Evolutionary conservation across 2,888 invertebrate genomes (phyloP), one percentile per base, ranked within the genome.

Genomic region (Tricholauxania praeusta): DNA sequence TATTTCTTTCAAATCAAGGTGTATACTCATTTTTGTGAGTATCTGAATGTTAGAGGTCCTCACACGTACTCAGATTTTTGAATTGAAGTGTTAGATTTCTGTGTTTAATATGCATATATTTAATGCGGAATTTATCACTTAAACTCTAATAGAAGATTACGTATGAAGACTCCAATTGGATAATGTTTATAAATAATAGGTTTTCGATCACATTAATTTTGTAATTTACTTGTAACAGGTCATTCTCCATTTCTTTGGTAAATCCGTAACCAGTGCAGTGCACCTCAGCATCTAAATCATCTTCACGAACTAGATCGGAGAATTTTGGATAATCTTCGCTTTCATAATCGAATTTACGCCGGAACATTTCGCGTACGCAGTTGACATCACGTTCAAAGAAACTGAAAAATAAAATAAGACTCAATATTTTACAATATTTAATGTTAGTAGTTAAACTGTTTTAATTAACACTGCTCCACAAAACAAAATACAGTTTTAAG

Each of bases 351-450:
- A 97, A 99, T 66, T 96, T 91, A 82, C 93, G 93, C 81, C 92
- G 93, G 88, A 99, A 99, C 89, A 97, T 97, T 77, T 94, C 94
- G 67, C 93, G 90, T 5, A 99, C 90, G 85, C 99, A 98, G 69
- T 91, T 92, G 0, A 99, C 98, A 89, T 99, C 99, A 78, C 99
- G 91, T 78, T 98, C 93, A 86, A 99, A 99, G 87, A 94, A 96
- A 83, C 94, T 95, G 78, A 67, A 82, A 77, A 75, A 12, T 15
- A 51, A 62, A 28, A 32, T 14, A 55, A 12, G 6, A 10, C 39
- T 0, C 6, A 39, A 39, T 10, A 10, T 10, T 39, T 39, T 10
- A 39, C 7, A n/a, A n/a, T n/a, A n/a, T n/a, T 10, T 3, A 39
- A 39, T 39, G 10, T 39, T 49, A n/a, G 48, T 14, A 12, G 10